Conservation (phyloP, 2,797 vertebrate genomes). For the Mus caroli region DNA sequence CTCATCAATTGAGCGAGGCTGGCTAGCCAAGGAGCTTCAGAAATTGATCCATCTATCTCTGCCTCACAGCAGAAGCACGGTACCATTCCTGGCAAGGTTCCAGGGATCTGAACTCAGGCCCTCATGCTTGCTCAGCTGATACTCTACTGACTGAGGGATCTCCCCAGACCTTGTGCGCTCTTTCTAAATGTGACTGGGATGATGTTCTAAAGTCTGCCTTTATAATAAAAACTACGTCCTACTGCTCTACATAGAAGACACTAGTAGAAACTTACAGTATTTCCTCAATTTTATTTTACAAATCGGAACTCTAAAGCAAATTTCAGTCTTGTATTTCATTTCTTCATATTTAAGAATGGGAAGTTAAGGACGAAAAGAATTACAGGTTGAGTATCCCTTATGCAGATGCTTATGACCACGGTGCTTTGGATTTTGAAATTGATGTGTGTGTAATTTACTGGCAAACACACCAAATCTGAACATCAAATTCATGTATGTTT, state of each 20-base stretch:
- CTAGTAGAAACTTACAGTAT: constrained; percentile 27
- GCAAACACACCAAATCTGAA: neutral
- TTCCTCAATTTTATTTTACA: constrained; percentile 26
- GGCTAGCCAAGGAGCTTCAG: neutral
- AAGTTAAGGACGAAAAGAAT: neutral
- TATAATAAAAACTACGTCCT: neutral
- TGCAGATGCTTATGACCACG: neutral
- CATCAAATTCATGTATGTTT: neutral
- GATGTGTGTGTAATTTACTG: neutral
- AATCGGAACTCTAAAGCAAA: constrained; percentile 61
- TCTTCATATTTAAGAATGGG: constrained; percentile 22
- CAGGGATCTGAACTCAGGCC: neutral
- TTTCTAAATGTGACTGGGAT: constrained; percentile 5
- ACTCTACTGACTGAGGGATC: neutral
- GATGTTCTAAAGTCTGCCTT: constrained; percentile 59
- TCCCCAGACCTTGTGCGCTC: neutral
- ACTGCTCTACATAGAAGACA: constrained; percentile 26
- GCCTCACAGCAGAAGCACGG: neutral
- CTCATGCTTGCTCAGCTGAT: neutral
- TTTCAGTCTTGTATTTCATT: constrained; percentile 43
- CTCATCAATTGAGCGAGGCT: neutral
- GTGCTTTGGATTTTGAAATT: neutral
- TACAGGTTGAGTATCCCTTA: neutral
- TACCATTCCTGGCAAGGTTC: neutral
- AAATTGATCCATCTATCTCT: neutral